Evolutionary conservation across 2,113 vertebrate genomes (phyloP), one percentile per base, ranked within the genome.

Genomic region (Scophthalmus maximus): DNA sequence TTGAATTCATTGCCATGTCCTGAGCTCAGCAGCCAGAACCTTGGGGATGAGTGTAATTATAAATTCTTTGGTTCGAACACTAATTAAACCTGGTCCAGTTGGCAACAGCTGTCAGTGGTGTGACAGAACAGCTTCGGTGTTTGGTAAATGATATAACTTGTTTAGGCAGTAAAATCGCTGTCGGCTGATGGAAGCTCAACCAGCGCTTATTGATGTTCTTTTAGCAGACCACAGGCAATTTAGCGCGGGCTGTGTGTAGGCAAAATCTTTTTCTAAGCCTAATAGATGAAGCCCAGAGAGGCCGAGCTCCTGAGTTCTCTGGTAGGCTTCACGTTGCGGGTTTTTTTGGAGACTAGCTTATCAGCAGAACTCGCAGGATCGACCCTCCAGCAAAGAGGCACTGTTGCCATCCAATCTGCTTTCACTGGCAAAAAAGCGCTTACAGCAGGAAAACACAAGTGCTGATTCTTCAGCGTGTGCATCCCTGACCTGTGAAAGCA

Each of bases 401-500:
- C 80, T 77, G 83, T 87, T 81, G 86, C 86, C 78, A 85, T 86
- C 80, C 87, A 84, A 80, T 92, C 91, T 90, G 87, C 90, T 89
- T 89, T 92, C 83, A 87, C 68, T 79, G 88, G 87, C 73, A 87
- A 93, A 46, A n/a, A 94, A 93, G 69, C 76, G 92, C 93, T 94
- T 94, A 92, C 89, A 89, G 88, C 88, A 73, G 92, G 86, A 91
- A 90, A 93, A 82, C 87, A 76, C 72, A 57, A 86, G 85, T 91
- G 93, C 93, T 93, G 93, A 93, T 93, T 93, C 93, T 89, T 84
- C 87, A 85, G 81, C 81, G 49, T 90, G 87, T 89, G 79, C 88
- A 83, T 93, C 91, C 84, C 88, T 92, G 92, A 93, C 93, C 94
- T 92, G 88, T 87, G 89, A 91, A 91, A 91, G 86, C 85, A 78